Conservation (phyloP, 2,797 vertebrate genomes). For the Myotis planiceps region DNA sequence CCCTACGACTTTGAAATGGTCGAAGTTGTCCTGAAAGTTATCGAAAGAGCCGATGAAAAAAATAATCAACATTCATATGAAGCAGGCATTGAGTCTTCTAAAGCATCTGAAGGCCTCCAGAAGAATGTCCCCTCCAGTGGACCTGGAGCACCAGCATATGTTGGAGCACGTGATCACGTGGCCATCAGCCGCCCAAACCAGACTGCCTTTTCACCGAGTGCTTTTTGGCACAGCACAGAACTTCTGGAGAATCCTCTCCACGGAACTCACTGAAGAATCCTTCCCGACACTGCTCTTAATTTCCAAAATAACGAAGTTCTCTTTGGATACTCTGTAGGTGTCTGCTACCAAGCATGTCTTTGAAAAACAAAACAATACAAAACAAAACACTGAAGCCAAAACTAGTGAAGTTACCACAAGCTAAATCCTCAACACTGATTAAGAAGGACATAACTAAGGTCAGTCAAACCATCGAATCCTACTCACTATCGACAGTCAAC, state of each 20-base stretch:
- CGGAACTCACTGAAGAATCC: slow-evolving; percentile 95
- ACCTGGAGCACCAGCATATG: slow-evolving; percentile 92
- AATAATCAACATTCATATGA: slow-evolving; percentile 89
- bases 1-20: slow-evolving; percentile 97
- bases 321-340: slow-evolving; percentile 94
- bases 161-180: slow-evolving; percentile 90
- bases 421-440: slow-evolving; percentile 79
- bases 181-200: slow-evolving; percentile 87
- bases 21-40: slow-evolving; percentile 92
- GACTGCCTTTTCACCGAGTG: slow-evolving; percentile 97
- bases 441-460: slow-evolving; percentile 89
- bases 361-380: slow-evolving; percentile 83
- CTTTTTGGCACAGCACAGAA: slow-evolving; percentile 90
- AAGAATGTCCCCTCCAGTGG: slow-evolving; percentile 91
- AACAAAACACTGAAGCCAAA: slow-evolving; percentile 90
- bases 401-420: slow-evolving; percentile 88
- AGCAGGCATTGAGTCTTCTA: slow-evolving; percentile 93
- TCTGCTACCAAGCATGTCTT: slow-evolving; percentile 92
- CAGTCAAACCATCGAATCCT: slow-evolving; percentile 91
- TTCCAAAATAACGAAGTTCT: slow-evolving; percentile 96
- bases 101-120: slow-evolving; percentile 94
- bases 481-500: slow-evolving; percentile 92
- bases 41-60: slow-evolving; percentile 91
- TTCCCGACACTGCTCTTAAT: slow-evolving; percentile 95
- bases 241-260: slow-evolving; percentile 95